A percentile compares a stretch with the other conserved stretches of the same genome.
Evolutionary conservation across 2,888 invertebrate genomes (phyloP).

Genomic region (Calliopum simillimum): DNA sequence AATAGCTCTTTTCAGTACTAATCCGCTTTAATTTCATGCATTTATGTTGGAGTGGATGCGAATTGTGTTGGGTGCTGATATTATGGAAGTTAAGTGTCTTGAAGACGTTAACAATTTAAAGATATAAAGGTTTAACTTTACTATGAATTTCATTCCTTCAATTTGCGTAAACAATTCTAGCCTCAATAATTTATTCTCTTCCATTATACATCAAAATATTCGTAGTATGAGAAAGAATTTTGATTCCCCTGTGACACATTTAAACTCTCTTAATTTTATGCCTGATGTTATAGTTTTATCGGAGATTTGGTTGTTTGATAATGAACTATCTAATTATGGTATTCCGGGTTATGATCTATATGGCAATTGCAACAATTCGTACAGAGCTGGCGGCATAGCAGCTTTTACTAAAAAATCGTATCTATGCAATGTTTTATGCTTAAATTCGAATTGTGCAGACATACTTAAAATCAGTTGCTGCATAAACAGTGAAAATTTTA

Average conservation of each 20-base stretch:
- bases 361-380: neutral
- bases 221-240: conserved; percentile 29
- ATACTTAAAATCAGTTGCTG: neutral
- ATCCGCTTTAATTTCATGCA: too few relatives aligned
- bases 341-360: neutral
- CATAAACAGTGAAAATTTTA: neutral
- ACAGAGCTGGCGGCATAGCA: neutral
- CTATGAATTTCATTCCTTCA: neutral
- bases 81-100: conserved; percentile 31
- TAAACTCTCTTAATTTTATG: neutral
- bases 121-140: neutral
- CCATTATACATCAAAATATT: conserved; percentile 22
- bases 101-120: conserved; percentile 9
- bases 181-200: neutral
- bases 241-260: conserved; percentile 19
- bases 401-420: neutral
- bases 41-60: too few relatives aligned
- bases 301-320: conserved; percentile 1
- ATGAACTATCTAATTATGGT: neutral
- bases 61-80: too few relatives aligned
- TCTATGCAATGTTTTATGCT: neutral
- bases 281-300: neutral
- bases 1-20: too few relatives aligned
- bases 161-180: neutral
- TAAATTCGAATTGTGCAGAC: neutral